These are phyloP conservation scores for Helogale parvula DNA, from an alignment of 2,113 vertebrate genomes.

Conservation along the genomic window DNA sequence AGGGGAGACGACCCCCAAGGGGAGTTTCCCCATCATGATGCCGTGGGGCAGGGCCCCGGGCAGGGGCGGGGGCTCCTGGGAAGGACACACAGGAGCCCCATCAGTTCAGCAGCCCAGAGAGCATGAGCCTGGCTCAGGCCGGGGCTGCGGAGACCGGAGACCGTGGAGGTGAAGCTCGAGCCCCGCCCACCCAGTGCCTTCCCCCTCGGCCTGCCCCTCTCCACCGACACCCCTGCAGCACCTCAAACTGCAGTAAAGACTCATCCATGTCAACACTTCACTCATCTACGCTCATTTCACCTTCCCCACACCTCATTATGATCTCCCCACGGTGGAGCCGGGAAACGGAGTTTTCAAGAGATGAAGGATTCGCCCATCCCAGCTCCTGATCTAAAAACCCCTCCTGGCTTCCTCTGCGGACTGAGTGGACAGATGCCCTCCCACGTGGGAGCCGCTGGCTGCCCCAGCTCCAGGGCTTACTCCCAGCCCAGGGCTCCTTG, in stretches of 20 bases:
- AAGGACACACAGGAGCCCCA: neutral
- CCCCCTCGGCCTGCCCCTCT: neutral
- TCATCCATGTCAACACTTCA: no score
- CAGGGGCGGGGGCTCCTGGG: neutral
- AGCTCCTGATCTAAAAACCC: no score
- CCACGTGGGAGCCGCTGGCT: neutral
- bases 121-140: neutral
- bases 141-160: rapidly evolving
- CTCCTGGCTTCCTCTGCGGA: neutral
- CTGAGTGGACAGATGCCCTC: neutral
- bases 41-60: neutral
- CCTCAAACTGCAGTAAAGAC: no score
- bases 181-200: neutral
- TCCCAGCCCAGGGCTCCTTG: neutral
- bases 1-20: conserved; percentile 57
- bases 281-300: rapidly evolving
- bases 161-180: rapidly evolving
- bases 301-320: neutral
- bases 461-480: rapidly evolving
- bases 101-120: neutral
- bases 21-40: conserved; percentile 69
- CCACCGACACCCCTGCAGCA: neutral
- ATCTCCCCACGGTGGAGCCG: neutral
- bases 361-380: neutral
- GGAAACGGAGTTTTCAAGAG: neutral